Percentiles rank a stretch among this genome's conserved stretches.
phyloP scores from a whole-genome alignment of 2,888 invertebrate genomes.

The Leptopterna dolabrata region DNA sequence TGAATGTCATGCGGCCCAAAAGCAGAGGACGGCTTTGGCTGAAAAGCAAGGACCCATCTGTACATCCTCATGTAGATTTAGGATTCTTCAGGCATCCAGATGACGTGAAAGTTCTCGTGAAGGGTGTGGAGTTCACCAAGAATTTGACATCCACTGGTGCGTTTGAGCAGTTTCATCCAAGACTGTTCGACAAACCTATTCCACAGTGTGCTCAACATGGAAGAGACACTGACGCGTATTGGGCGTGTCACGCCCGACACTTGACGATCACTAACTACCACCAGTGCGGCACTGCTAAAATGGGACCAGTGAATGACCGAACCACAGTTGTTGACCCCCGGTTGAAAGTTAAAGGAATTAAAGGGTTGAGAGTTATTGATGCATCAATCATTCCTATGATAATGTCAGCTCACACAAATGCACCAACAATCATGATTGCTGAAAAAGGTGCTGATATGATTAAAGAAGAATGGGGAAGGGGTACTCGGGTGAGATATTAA shows the following conservation, averaged over 20 bases:
- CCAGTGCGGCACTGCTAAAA: conserved; percentile 72
- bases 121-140: conserved; percentile 71
- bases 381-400: conserved; percentile 77
- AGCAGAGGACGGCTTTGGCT: conserved; percentile 77
- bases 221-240: conserved; percentile 74
- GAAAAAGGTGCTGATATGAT: conserved; percentile 71
- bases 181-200: conserved; percentile 70
- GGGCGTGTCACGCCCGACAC: conserved; percentile 75
- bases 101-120: conserved; percentile 74
- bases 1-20: conserved; percentile 76
- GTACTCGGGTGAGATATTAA: background rate
- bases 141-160: conserved; percentile 71
- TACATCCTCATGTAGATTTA: conserved; percentile 75
- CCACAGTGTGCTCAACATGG: conserved; percentile 70
- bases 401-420: conserved; percentile 76
- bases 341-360: conserved; percentile 73
- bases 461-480: conserved; percentile 62
- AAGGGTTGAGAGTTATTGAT: conserved; percentile 75
- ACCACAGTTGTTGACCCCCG: conserved; percentile 72
- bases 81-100: conserved; percentile 75
- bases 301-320: conserved; percentile 70
- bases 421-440: conserved; percentile 78
- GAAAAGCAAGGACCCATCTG: conserved; percentile 73
- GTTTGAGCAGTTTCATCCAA: conserved; percentile 72
- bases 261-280: conserved; percentile 76